Percentiles rank a stretch among this genome's conserved stretches.
Conservation (phyloP, 2,888 invertebrate species). For the Ophion ventricosus region DNA sequence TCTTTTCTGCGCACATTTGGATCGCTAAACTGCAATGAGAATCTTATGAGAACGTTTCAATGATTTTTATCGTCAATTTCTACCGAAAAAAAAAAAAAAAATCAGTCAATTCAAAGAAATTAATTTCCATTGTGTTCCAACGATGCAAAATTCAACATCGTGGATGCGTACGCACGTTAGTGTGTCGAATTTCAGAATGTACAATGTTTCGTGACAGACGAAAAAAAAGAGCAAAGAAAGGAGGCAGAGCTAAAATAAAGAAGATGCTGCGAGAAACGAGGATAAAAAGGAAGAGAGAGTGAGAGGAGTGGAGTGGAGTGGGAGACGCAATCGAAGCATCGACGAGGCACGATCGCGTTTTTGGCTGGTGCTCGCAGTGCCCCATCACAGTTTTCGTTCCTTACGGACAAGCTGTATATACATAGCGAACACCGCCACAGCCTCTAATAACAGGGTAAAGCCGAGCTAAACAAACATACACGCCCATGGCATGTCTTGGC, state of each 20-base stretch:
- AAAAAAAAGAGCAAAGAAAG: constrained; percentile 36
- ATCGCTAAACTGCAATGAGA: too few relatives aligned
- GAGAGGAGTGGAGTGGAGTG: constrained; percentile 30
- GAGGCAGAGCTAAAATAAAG: constrained; percentile 34
- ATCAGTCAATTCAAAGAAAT: neutral
- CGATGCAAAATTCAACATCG: neutral
- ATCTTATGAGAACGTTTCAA: too few relatives aligned
- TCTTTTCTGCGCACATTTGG: too few relatives aligned
- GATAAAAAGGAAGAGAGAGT: constrained; percentile 53
- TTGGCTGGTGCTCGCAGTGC: constrained; percentile 65
- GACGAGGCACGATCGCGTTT: constrained; percentile 43
- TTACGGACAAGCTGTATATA: constrained; percentile 11
- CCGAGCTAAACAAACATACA: constrained; percentile 83
- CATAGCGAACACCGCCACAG: constrained; percentile 69
- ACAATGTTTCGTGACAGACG: constrained; percentile 29
- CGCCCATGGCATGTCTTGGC: constrained; percentile 81
- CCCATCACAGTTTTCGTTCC: constrained; percentile 48
- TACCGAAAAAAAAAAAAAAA: neutral
- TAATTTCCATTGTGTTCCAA: neutral
- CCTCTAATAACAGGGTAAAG: constrained; percentile 82
- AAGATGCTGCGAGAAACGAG: constrained; percentile 24
- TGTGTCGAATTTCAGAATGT: neutral
- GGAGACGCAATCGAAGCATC: constrained; percentile 30
- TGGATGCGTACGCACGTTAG: neutral
- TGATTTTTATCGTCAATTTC: too few relatives aligned